phyloP scores from a whole-genome alignment of 2,113 vertebrate genomes.

The Toxotes jaculatrix region DNA sequence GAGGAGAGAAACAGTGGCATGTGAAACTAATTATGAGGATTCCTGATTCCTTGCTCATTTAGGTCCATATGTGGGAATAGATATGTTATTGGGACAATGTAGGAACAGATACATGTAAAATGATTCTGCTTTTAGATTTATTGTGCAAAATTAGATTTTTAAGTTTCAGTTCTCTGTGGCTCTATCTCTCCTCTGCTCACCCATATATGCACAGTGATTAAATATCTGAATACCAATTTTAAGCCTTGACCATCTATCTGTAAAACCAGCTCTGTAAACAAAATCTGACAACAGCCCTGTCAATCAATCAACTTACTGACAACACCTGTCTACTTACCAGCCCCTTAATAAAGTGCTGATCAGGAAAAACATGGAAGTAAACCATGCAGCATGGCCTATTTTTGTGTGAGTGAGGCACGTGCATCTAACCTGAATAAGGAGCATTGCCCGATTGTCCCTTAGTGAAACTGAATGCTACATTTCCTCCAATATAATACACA shows the following conservation, averaged over 20 bases:
- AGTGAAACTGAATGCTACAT: not conserved
- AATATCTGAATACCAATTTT: conserved; percentile 4
- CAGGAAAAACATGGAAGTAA: conserved; percentile 46
- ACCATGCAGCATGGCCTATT: conserved; percentile 22
- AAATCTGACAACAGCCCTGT: conserved; percentile 41
- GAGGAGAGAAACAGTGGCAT: conserved; percentile 79
- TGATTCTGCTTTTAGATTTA: not conserved
- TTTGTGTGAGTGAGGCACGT: conserved; percentile 28
- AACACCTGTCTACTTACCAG: conserved; percentile 22
- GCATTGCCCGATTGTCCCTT: not conserved
- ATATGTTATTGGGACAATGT: conserved; percentile 57
- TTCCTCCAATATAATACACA: not conserved
- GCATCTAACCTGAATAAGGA: not conserved
- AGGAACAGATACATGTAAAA: conserved; percentile 10
- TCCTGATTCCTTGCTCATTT: conserved; percentile 74
- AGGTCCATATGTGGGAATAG: conserved; percentile 61
- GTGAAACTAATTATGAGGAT: conserved; percentile 81
- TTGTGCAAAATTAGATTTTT: conserved; percentile 7
- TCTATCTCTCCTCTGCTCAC: not conserved
- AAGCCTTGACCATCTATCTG: conserved; percentile 1
- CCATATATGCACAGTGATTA: not conserved
- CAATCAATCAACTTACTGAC: conserved; percentile 53
- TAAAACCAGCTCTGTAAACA: conserved; percentile 37
- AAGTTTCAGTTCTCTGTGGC: not conserved
- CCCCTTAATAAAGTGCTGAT: conserved; percentile 59